A percentile compares a stretch with the other conserved stretches of the same genome.
phyloP scores from a whole-genome alignment of 2,888 invertebrate genomes.

The Pterostichus niger region DNA sequence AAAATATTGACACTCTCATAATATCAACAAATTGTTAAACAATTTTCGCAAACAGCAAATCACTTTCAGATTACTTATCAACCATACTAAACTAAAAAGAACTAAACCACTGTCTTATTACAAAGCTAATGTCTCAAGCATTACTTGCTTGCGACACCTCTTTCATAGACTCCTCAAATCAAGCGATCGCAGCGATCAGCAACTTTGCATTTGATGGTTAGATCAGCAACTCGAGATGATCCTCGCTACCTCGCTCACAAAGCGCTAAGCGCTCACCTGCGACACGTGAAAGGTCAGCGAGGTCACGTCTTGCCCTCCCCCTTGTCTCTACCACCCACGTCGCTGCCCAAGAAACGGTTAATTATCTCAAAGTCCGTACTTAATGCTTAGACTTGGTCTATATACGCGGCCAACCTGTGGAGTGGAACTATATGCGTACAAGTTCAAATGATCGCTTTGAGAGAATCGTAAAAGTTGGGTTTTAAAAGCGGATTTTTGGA shows the following conservation, averaged over 20 bases:
- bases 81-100: conserved; percentile 9
- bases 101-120: conserved; percentile 10
- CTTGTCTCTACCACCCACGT: conserved; percentile 36
- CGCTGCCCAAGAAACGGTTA: conserved; percentile 26
- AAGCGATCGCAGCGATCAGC: conserved; percentile 7
- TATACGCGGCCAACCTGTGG: conserved; percentile 26
- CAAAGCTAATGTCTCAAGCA: not conserved
- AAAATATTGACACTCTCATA: conserved; percentile 34
- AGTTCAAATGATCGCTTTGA: no score
- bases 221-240: conserved; percentile 21
- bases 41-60: not conserved
- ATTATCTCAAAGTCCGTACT: conserved; percentile 6
- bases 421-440: conserved; percentile 6
- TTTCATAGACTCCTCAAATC: not conserved
- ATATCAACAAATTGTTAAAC: conserved; percentile 26
- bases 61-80: conserved; percentile 7
- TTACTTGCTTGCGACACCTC: not conserved
- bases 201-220: not conserved
- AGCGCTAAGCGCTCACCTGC: conserved; percentile 36
- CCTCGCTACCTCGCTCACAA: not conserved
- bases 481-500: conserved; percentile 27
- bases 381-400: conserved; percentile 10
- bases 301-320: conserved; percentile 6
- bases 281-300: conserved; percentile 43
- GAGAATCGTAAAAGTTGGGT: conserved; percentile 27